Conservation (phyloP, 2,888 invertebrate species). For the Argyresthia goedartella region DNA sequence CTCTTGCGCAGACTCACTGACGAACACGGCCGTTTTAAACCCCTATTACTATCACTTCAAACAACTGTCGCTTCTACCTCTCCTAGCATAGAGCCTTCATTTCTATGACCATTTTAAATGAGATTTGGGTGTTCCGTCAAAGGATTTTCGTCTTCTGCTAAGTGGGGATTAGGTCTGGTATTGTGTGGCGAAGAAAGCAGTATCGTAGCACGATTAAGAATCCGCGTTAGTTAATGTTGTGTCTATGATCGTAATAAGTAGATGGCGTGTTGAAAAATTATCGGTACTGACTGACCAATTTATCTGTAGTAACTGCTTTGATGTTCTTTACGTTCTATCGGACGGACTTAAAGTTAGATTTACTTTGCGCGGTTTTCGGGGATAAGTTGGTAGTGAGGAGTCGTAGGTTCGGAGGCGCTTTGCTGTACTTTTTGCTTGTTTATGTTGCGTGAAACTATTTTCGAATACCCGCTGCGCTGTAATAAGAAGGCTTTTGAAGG, state of each 20-base stretch:
- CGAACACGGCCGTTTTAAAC: conserved; percentile 2
- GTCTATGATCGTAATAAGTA: conserved; percentile 69
- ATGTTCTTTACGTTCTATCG: not conserved
- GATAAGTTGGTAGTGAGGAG: not conserved
- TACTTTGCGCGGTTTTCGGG: not conserved
- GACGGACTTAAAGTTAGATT: too few species aligned
- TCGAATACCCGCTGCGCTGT: conserved; percentile 51
- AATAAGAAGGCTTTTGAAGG: conserved; percentile 45
- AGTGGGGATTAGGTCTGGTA: conserved; percentile 10
- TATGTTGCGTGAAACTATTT: conserved; percentile 52
- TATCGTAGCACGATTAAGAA: conserved; percentile 28
- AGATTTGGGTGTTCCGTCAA: conserved; percentile 11
- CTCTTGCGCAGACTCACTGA: conserved; percentile 1
- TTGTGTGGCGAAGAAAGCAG: conserved; percentile 11
- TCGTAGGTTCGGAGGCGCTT: conserved; percentile 56
- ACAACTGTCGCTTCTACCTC: conserved; percentile 12
- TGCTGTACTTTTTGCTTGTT: conserved; percentile 64
- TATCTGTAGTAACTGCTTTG: not conserved
- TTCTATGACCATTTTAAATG: conserved; percentile 12
- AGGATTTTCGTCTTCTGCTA: conserved; percentile 15
- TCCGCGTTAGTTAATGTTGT: conserved; percentile 59
- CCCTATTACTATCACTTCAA: conserved; percentile 14
- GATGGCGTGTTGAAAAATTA: conserved; percentile 71
- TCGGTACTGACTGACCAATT: conserved; percentile 30
- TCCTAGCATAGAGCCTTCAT: conserved; percentile 18